A percentile compares a stretch with the other conserved stretches of the same genome.
Evolutionary conservation across 1,140 invertebrate genomes (phyloP).

Genomic region (Drosophila truncata): DNA sequence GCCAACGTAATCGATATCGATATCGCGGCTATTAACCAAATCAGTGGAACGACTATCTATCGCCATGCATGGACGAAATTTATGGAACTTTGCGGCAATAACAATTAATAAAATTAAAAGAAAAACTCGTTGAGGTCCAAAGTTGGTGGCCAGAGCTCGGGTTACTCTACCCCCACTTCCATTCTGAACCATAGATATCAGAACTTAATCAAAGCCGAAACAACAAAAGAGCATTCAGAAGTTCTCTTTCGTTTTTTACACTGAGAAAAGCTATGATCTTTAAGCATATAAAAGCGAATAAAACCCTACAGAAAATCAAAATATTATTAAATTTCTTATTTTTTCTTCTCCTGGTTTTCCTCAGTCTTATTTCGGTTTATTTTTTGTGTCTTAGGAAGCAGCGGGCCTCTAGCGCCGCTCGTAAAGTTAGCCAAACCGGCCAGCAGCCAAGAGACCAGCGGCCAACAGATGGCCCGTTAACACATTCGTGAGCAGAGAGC

Average conservation of each 20-base stretch:
- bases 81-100: slow-evolving; percentile 76
- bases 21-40: slow-evolving; percentile 80
- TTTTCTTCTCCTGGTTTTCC: neutral
- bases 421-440: slow-evolving; percentile 64
- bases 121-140: slow-evolving; percentile 25
- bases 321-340: neutral
- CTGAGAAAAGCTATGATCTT: neutral
- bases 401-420: slow-evolving; percentile 55
- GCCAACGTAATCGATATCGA: slow-evolving; percentile 76
- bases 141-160: slow-evolving; percentile 64
- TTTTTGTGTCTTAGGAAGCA: slow-evolving; percentile 17
- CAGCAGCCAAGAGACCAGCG: slow-evolving; percentile 18
- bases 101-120: slow-evolving; percentile 81
- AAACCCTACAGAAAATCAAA: no score
- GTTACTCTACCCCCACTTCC: slow-evolving; percentile 47
- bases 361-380: neutral
- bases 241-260: slow-evolving; percentile 21
- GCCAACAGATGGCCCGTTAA: slow-evolving; percentile 65
- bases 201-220: slow-evolving; percentile 70
- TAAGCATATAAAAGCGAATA: no score
- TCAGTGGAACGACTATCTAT: slow-evolving; percentile 73
- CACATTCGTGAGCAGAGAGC: slow-evolving; percentile 24
- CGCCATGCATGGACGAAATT: slow-evolving; percentile 51
- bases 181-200: slow-evolving; percentile 38
- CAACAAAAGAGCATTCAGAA: slow-evolving; percentile 56